Evolutionary conservation across 2,888 invertebrate genomes (phyloP).

Genomic region (Linhomoeus sp.): DNA sequence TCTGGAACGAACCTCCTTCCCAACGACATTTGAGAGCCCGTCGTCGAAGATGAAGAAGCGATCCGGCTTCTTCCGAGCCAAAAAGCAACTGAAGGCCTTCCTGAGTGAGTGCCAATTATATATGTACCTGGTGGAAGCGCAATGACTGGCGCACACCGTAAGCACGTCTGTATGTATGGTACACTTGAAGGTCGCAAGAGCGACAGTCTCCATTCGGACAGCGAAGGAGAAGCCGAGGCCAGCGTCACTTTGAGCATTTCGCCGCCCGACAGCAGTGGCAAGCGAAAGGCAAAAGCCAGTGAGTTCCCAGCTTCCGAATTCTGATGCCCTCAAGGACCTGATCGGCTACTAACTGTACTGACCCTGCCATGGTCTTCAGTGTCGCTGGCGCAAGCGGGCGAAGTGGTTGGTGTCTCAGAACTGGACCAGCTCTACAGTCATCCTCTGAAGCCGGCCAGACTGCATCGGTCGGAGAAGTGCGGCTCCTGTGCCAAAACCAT

Average conservation of each 20-base stretch:
- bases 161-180: no score
- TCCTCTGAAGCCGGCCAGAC: slow-evolving; percentile 37
- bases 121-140: no score
- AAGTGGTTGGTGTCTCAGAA: no score
- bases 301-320: no score
- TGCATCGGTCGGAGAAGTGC: slow-evolving; percentile 60
- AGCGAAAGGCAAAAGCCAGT: no score
- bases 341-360: no score
- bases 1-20: no score
- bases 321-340: no score
- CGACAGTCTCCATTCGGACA: slow-evolving; percentile 12
- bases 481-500: slow-evolving; percentile 57
- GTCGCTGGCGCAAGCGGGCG: no score
- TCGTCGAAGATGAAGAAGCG: slow-evolving; percentile 11
- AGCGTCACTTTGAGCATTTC: slow-evolving; percentile 1
- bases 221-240: slow-evolving; percentile 18
- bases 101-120: slow-evolving; percentile 12
- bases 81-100: slow-evolving; percentile 33
- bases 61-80: slow-evolving; percentile 32
- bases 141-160: no score
- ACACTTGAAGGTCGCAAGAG: slow-evolving; percentile 12
- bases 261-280: not conserved
- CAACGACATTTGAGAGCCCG: not conserved
- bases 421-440: slow-evolving; percentile 1
- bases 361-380: no score